Evolutionary conservation across 2,888 invertebrate genomes (phyloP), one percentile per base, ranked within the genome.

Genomic region (Leptopilina drosophilae): DNA sequence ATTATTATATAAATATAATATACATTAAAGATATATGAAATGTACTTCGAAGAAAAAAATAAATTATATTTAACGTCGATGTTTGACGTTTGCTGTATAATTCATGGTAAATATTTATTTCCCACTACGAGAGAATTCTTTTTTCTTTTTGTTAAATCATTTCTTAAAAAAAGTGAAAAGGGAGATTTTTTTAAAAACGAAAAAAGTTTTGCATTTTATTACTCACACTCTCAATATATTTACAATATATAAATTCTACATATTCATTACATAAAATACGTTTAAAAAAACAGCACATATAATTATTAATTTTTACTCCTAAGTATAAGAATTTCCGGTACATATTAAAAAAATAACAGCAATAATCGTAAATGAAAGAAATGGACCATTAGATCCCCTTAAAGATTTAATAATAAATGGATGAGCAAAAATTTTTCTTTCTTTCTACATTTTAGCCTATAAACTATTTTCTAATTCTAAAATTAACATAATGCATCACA

Each of bases 1-100:
- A 80, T 82, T 81, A 62, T 62, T 62, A 59, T 82, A 81, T 79
- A 83, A 78, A 53, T 8, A 33, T 53, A 9, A 83, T 59, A 76
- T 67, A 83, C 2, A 33, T 33, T 76, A 80, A 78, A 81, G n/a
- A 76, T 75, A 33, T 33, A 75, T 40, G 42, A 59, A 76, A 40
- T 59, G 59, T 76, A 76, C 20, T 15, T 26, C 33, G 9, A 77
- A 26, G 33, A 33, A 64, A 64, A 7, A 77, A 77, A 76, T 59
- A 64, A 77, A 64, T 77, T 77, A 77, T 77, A 69, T 69, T 69
- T 69, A 49, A 69, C 49, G 49, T 69, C 69, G 69, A 69, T 53
- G 53, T 69, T 69, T 69, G 49, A 69, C 69, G 69, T 69, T 69
- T 69, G 14, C 69, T 69, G 53, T 69, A 53, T 42, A 20, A 69